Evolutionary conservation across 2,113 vertebrate species (phyloP), one percentile per base, ranked within the genome.

Genomic region (Lipophrys pholis): DNA sequence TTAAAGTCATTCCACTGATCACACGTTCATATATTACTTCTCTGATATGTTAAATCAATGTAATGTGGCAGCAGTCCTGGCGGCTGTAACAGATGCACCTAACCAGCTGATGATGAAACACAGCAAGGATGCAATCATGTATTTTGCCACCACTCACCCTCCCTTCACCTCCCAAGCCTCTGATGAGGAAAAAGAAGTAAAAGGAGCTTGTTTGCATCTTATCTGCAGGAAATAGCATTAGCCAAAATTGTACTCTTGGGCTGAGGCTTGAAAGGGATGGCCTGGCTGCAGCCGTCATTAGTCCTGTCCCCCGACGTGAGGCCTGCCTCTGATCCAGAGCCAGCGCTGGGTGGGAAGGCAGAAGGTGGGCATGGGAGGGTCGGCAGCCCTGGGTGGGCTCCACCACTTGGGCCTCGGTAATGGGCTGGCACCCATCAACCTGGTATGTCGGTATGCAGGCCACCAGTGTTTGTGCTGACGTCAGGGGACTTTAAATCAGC

Each of bases 141-240:
- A 78, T 17, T 80, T 57, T 39, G 30, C 68, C 48, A 15, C 36
- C 7, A 35, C 43, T 39, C 61, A 21, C 55, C 77, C 76, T 45
- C 51, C 58, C 45, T 62, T 76, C 66, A 77, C 83, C 78, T 78
- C 79, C 65, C 53, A 67, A 84, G 76, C 10, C 66, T 60, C 78
- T 64, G 70, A 79, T 75, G 78, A 67, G 66, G 73, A 79, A 70
- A 85, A 90, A 83, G 40, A 81, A 81, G 82, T 82, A 87, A 89
- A 83, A 90, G 68, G 70, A 91, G 76, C 83, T 90, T 82, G 78
- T 84, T 88, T 86, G 70, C 73, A 73, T 86, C 90, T 94, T 93
- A 94, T 94, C 93, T 86, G 74, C 91, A 93, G 93, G 93, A 94
- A 94, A 92, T 93, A 92, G 91, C 90, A 84, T 92, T 91, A 85